Percentiles rank a stretch among this genome's conserved stretches.
Conservation (phyloP, 2,888 invertebrate genomes). For the Leptinotarsa tumamoca region DNA sequence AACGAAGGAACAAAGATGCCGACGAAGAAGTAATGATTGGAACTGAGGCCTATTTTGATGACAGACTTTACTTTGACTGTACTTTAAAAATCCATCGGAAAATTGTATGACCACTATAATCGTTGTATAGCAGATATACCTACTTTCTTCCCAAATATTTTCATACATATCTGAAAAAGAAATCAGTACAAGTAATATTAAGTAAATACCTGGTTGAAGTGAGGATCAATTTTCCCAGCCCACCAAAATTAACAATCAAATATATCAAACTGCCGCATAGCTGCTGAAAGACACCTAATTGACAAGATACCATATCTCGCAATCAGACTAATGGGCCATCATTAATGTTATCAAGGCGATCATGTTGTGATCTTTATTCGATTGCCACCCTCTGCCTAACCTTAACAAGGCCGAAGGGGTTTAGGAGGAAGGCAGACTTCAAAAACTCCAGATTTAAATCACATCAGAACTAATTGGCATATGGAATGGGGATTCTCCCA, state of each 20-base stretch:
- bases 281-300: constrained; percentile 24
- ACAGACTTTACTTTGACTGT: no score
- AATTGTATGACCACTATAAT: no score
- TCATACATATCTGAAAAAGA: no score
- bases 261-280: neutral
- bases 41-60: no score
- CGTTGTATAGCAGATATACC: no score
- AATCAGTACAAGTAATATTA: no score
- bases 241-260: neutral
- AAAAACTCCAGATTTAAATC: constrained; percentile 55
- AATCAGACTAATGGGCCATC: constrained; percentile 57
- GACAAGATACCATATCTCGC: constrained; percentile 45
- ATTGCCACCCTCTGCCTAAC: constrained; percentile 58
- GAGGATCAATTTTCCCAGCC: neutral
- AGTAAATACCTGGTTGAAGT: no score
- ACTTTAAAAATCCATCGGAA: no score
- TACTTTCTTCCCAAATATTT: no score
- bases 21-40: no score
- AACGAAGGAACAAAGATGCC: no score
- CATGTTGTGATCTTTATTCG: constrained; percentile 48
- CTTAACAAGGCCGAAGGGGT: constrained; percentile 49
- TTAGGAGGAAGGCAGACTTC: constrained; percentile 46
- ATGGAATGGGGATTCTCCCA: constrained; percentile 41
- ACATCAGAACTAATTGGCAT: constrained; percentile 53
- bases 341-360: constrained; percentile 57